A percentile compares a stretch with the other conserved stretches of the same genome.
Conservation (phyloP, 1,140 invertebrate genomes). For the Octopus sinensis region DNA sequence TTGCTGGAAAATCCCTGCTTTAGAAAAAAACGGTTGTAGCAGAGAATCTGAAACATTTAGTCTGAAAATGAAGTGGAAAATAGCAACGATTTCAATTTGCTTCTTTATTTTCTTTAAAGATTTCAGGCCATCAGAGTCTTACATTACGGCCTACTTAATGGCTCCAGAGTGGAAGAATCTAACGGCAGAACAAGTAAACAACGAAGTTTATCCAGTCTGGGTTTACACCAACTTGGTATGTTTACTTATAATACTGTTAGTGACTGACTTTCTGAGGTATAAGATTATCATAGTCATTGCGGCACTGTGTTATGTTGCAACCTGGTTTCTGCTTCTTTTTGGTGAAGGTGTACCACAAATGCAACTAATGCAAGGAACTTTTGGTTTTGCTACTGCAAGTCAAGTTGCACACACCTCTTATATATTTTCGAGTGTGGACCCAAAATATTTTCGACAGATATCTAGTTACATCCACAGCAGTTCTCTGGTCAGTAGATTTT, state of each 20-base stretch:
- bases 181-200: conserved; percentile 68
- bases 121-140: conserved; percentile 78
- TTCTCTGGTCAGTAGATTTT: conserved; percentile 70
- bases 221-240: conserved; percentile 76
- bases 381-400: conserved; percentile 80
- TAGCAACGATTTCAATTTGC: conserved; percentile 65
- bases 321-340: conserved; percentile 74
- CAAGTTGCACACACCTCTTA: conserved; percentile 88
- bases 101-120: conserved; percentile 79
- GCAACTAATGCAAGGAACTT: conserved; percentile 65
- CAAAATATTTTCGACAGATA: conserved; percentile 73
- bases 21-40: too few species aligned
- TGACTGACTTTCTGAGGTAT: conserved; percentile 81
- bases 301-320: conserved; percentile 65
- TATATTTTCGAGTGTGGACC: conserved; percentile 85
- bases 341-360: conserved; percentile 65
- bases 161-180: conserved; percentile 69
- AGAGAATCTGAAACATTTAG: too few species aligned
- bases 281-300: conserved; percentile 81
- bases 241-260: conserved; percentile 73
- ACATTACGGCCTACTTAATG: conserved; percentile 73
- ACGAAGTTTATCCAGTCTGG: conserved; percentile 78
- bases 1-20: too few species aligned
- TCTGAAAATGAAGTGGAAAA: conserved; percentile 26
- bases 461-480: conserved; percentile 74